Percentiles rank a stretch among this genome's conserved stretches.
phyloP scores from a whole-genome alignment of 2,888 invertebrate species.

The Drosophila neonasuta region DNA sequence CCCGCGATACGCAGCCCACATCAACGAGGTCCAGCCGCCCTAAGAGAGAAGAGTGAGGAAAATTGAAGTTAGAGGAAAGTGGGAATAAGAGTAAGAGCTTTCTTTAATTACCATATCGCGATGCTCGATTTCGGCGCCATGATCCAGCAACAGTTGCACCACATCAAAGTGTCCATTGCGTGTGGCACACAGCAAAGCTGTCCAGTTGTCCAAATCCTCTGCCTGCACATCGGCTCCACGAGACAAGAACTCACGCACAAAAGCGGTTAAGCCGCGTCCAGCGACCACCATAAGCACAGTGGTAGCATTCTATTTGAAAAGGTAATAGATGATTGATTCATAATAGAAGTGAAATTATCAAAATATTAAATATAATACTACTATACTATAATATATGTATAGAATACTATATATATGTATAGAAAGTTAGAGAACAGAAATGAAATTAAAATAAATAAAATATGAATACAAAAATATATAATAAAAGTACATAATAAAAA shows the following conservation, averaged over 20 bases:
- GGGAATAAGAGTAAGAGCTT: too few species aligned
- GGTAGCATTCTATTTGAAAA: slow-evolving; percentile 94
- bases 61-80: neutral
- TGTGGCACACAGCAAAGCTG: slow-evolving; percentile 93
- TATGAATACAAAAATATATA: too few species aligned
- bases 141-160: slow-evolving; percentile 91
- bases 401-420: too few species aligned
- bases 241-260: slow-evolving; percentile 92
- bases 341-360: too few species aligned
- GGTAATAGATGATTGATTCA: too few species aligned
- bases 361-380: too few species aligned
- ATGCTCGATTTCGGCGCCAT: slow-evolving; percentile 92
- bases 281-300: slow-evolving; percentile 97
- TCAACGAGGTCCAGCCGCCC: slow-evolving; percentile 98
- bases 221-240: slow-evolving; percentile 96
- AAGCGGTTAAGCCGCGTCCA: slow-evolving; percentile 90
- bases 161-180: slow-evolving; percentile 93
- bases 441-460: too few species aligned
- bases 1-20: slow-evolving; percentile 99
- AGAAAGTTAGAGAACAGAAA: too few species aligned
- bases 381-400: too few species aligned
- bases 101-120: slow-evolving; percentile 88
- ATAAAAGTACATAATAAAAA: too few species aligned
- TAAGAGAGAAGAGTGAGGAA: slow-evolving; percentile 76
- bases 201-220: slow-evolving; percentile 97